A percentile compares a stretch with the other conserved stretches of the same genome.
Conservation (phyloP, 1,140 invertebrate genomes). For the Ostrea edulis region DNA sequence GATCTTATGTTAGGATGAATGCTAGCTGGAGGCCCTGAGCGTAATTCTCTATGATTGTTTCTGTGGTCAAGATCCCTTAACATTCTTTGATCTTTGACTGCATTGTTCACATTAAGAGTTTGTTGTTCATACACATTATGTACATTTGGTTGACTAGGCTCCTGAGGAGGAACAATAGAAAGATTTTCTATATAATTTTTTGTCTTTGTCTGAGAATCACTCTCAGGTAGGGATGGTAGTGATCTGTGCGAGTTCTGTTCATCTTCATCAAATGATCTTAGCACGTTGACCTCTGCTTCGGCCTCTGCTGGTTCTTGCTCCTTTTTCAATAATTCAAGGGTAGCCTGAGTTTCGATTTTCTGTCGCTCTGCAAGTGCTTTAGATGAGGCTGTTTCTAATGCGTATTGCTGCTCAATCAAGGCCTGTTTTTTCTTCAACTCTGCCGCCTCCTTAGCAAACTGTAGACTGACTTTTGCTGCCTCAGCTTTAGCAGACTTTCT, state of each 20-base stretch:
- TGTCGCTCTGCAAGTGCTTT: slow-evolving; percentile 2
- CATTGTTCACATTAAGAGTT: no score
- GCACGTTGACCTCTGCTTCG: slow-evolving; percentile 7
- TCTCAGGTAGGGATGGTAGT: not conserved
- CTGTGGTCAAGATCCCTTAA: no score
- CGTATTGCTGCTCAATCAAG: slow-evolving; percentile 24
- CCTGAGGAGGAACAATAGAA: not conserved
- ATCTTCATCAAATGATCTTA: not conserved
- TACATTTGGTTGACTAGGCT: no score
- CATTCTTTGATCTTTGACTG: no score
- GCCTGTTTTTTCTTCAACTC: slow-evolving; percentile 10
- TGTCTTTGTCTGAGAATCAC: not conserved
- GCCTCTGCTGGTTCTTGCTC: slow-evolving; percentile 3
- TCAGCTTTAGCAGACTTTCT: slow-evolving; percentile 20
- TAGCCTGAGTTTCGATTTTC: slow-evolving; percentile 24
- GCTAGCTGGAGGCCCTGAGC: no score
- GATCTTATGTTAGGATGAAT: no score
- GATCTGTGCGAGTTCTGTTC: not conserved
- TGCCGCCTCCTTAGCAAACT: slow-evolving; percentile 22
- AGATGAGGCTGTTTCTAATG: not conserved
- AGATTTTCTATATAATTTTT: not conserved
- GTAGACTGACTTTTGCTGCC: slow-evolving; percentile 16
- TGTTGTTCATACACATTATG: no score
- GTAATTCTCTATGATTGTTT: no score
- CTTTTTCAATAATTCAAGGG: not conserved